These are phyloP conservation scores for Xanthia icteritia DNA, from an alignment of 2,888 invertebrate genomes.

Conservation along the genomic window DNA sequence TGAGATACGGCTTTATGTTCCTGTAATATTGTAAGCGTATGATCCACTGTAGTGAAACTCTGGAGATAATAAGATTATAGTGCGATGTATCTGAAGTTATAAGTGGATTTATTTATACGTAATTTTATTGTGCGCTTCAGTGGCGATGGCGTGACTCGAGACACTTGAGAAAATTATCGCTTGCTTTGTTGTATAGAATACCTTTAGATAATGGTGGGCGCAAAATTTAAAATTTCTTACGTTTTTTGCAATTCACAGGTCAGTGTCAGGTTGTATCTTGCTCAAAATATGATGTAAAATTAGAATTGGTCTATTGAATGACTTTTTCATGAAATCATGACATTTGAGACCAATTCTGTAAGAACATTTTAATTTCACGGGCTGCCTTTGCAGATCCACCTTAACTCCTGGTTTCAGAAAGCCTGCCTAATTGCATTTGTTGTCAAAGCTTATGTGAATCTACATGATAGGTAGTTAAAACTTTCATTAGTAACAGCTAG, in stretches of 20 bases:
- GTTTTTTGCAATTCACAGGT: too few species aligned
- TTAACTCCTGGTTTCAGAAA: background rate
- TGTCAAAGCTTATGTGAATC: too few species aligned
- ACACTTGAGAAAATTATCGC: conserved; percentile 2
- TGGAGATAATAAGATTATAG: conserved; percentile 44
- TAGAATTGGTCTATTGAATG: too few species aligned
- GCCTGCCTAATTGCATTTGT: background rate
- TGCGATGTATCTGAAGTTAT: conserved; percentile 37
- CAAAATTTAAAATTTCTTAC: too few species aligned
- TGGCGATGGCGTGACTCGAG: conserved; percentile 21
- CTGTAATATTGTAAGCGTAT: conserved; percentile 23
- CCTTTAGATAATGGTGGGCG: background rate
- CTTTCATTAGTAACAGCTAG: background rate
- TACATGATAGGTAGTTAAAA: background rate
- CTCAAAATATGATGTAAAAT: too few species aligned
- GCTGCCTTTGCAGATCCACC: too few species aligned
- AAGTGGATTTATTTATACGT: conserved; percentile 46
- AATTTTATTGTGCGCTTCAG: conserved; percentile 45
- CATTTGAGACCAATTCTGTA: too few species aligned
- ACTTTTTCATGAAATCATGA: too few species aligned
- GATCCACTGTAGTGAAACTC: conserved; percentile 40
- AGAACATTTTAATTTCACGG: too few species aligned
- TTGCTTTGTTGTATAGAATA: background rate
- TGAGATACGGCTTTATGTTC: conserved; percentile 22
- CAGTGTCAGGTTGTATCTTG: too few species aligned